Evolutionary conservation across 1,140 invertebrate genomes (phyloP), one percentile per base, ranked within the genome.

Genomic region (Nasonia vitripennis): DNA sequence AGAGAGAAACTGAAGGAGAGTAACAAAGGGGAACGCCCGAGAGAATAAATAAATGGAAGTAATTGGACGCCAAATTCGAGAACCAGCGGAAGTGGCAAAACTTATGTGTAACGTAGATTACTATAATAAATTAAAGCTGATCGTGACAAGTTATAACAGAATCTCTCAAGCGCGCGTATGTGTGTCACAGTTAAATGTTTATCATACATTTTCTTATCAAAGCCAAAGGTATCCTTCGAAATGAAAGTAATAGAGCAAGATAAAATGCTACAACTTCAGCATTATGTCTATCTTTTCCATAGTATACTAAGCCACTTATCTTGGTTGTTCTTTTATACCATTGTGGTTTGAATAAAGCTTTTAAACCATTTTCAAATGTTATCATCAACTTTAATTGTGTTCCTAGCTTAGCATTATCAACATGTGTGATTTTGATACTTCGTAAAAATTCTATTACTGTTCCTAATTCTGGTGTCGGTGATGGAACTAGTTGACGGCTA

Each of bases 241-340:
- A 94, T 81, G 96, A 96, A 23, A 99, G 92, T 31, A 98, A 92
- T 80, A 96, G 95, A 75, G 96, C 96, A 85, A 99, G 94, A 93
- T 98, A 97, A 93, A 98, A 99, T n/a, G 97, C 97, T 88, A 97
- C 96, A n/a, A 99, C 96, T 95, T 99, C 98, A n/a, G 97, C 97
- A 92, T 97, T 97, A 90, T 98, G 97, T 14, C 98, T 94, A 92
- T 99, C 98, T 92, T 96, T 97, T 23, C 98, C 98, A 74, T 95
- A 95, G 94, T 98, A 98, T 12, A 98, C 96, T 62, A 95, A 94
- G 3, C 97, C 98, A 87, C 95, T 94, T 75, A 99, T 95, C 9
- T 98, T 91, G 89, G 96, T 94, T 84, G 96, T 95, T 89, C 96
- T 94, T 10, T 94, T 90, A 92, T 98, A 99, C 95, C 98, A 97